phyloP scores from a whole-genome alignment of 2,888 invertebrate genomes.

The Trichogramma evanescens region DNA sequence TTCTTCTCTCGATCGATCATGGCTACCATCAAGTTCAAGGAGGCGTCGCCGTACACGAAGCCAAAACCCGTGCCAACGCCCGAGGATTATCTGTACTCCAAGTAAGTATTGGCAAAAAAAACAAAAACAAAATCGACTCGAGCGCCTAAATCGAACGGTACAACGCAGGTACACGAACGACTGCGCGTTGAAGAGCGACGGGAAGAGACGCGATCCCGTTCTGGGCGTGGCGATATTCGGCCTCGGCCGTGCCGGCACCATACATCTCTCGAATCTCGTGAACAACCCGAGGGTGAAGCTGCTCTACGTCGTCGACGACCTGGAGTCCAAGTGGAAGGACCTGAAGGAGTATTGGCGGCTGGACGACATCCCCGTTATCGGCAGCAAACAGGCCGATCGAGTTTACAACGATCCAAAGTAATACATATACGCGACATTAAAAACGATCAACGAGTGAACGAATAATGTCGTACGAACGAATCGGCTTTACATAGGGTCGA shows the following conservation, averaged over 20 bases:
- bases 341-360: constrained; percentile 52
- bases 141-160: background rate
- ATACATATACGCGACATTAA: constrained; percentile 8
- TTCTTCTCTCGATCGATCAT: constrained; percentile 32
- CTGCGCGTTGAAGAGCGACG: constrained; percentile 37
- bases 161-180: constrained; percentile 47
- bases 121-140: background rate
- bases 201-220: constrained; percentile 30
- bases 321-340: constrained; percentile 45
- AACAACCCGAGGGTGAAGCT: constrained; percentile 50
- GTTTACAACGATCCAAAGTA: constrained; percentile 55
- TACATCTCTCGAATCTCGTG: constrained; percentile 52
- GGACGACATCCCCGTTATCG: constrained; percentile 47
- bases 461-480: background rate
- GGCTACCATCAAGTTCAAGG: constrained; percentile 52
- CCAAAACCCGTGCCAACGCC: constrained; percentile 40
- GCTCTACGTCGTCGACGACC: constrained; percentile 55
- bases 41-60: constrained; percentile 49
- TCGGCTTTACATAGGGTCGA: constrained; percentile 44
- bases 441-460: too few relatives aligned
- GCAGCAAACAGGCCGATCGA: constrained; percentile 47
- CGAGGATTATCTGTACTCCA: constrained; percentile 49
- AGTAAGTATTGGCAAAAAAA: constrained; percentile 42
- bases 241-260: constrained; percentile 56
- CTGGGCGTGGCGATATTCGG: constrained; percentile 55